Evolutionary conservation across 2,888 invertebrate genomes (phyloP).

Genomic region (Autographa gamma): DNA sequence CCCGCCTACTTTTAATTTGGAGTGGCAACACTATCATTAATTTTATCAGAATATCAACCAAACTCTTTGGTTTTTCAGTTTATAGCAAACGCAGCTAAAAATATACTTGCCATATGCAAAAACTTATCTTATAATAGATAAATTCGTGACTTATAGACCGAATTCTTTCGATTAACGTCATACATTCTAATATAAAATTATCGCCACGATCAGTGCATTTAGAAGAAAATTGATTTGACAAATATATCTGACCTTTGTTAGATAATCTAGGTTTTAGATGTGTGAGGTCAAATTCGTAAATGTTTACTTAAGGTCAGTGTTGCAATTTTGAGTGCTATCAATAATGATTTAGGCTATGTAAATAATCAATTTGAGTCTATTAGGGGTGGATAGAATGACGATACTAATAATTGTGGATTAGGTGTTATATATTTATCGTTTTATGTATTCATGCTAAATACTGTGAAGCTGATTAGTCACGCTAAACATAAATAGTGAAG

Average conservation of each 20-base stretch:
- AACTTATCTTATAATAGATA: slow-evolving; percentile 47
- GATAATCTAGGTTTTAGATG: slow-evolving; percentile 57
- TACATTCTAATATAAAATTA: slow-evolving; percentile 28
- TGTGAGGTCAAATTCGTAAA: slow-evolving; percentile 67
- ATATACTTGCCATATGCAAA: slow-evolving; percentile 41
- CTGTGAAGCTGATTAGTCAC: background rate
- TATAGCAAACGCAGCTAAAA: slow-evolving; percentile 1
- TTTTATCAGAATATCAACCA: background rate
- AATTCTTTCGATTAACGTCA: slow-evolving; percentile 49
- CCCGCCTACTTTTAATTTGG: background rate
- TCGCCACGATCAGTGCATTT: slow-evolving; percentile 61
- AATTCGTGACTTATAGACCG: slow-evolving; percentile 49
- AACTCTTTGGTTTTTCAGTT: background rate
- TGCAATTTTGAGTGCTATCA: slow-evolving; percentile 43
- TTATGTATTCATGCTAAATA: background rate
- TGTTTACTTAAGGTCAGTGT: slow-evolving; percentile 27
- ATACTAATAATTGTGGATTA: background rate
- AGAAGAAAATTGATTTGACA: slow-evolving; percentile 65
- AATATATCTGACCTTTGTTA: slow-evolving; percentile 69
- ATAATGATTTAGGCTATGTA: slow-evolving; percentile 27
- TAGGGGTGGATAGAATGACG: background rate
- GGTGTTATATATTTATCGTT: background rate
- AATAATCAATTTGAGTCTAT: background rate
- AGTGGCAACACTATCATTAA: background rate
- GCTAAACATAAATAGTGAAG: background rate